Base-by-base conservation (phyloP, 2,113 vertebrate genomes). In the Callospermophilus lateralis region DNA sequence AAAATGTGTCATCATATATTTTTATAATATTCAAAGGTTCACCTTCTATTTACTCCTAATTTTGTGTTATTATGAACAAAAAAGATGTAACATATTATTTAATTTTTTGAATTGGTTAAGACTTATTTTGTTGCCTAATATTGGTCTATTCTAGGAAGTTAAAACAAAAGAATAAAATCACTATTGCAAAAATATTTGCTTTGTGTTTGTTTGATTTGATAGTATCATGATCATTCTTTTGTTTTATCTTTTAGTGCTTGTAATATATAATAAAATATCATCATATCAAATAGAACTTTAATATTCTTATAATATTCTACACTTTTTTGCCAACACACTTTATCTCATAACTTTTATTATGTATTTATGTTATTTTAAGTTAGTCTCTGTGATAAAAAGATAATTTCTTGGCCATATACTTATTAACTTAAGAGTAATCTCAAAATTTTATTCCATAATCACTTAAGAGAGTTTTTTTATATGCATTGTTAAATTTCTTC, bases 401-500 rank as follows among this genome's bases (percentile, higher is more conserved):
- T 58, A 93, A 86, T 78, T 68, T 48, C 7, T 79, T 77, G 0
- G 70, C 7, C 17, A n/a, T 79, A 45, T 74, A 22, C 6, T 85
- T 95, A 92, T 32, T 83, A 84, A 1, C 22, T 85, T 90, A 51
- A 76, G 12, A 89, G 0, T 84, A 93, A 92, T 91, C 11, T 11
- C 34, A 78, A 61, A 22, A 84, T 93, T 91, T 37, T 89, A 94
- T 61, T 93, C 1, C n/a, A 92, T 3, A 34, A 84, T 48, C 30
- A 85, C 48, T 90, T 96, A 88, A 63, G 37, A 81, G 76, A 92
- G 7, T 89, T 45, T 90, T 74, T n/a, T 92, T 65, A 93, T 22
- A 96, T 45, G 34, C 55, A 89, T 89, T 97, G 89, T 83, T 97
- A 92, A 97, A 68, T 89, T 83, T 8, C 1, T 96, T 94, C 96